Evolutionary conservation across 2,888 invertebrate species (phyloP).

Genomic region (Chymomyza procnemis): DNA sequence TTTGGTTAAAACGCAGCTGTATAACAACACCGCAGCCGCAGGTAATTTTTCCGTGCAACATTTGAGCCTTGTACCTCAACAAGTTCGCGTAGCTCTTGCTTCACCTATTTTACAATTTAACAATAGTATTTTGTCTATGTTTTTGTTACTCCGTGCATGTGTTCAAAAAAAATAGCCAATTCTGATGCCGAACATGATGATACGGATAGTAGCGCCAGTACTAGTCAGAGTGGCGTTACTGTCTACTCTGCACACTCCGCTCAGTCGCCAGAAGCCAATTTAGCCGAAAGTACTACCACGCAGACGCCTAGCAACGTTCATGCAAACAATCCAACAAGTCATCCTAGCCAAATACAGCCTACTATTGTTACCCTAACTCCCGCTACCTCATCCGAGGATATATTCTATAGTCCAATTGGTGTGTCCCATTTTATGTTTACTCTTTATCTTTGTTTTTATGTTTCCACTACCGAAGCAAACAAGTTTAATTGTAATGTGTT

Average conservation of each 20-base stretch:
- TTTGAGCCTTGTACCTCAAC: conserved; percentile 8
- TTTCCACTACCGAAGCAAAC: too few species aligned
- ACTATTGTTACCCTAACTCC: conserved; percentile 59
- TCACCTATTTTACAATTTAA: conserved; percentile 56
- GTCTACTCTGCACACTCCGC: not conserved
- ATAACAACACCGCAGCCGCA: conserved; percentile 53
- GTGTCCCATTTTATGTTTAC: conserved; percentile 46
- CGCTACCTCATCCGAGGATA: conserved; percentile 75
- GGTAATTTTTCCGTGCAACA: conserved; percentile 46
- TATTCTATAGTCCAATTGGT: conserved; percentile 77
- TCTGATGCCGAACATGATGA: conserved; percentile 31
- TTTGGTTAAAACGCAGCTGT: conserved; percentile 34
- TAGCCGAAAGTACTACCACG: not conserved
- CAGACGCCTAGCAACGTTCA: not conserved
- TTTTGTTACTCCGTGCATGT: conserved; percentile 73
- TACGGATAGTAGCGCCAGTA: conserved; percentile 13
- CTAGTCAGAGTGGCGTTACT: not conserved
- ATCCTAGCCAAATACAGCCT: conserved; percentile 29
- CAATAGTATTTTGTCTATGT: conserved; percentile 70
- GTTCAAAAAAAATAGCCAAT: conserved; percentile 61
- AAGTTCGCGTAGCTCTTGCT: conserved; percentile 7
- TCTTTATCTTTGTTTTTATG: conserved; percentile 1
- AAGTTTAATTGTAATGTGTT: too few species aligned
- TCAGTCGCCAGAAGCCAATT: not conserved
- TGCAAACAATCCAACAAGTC: conserved; percentile 13